Evolutionary conservation across 2,797 vertebrate genomes (phyloP).

Genomic region (Lagorchestes hirsutus): DNA sequence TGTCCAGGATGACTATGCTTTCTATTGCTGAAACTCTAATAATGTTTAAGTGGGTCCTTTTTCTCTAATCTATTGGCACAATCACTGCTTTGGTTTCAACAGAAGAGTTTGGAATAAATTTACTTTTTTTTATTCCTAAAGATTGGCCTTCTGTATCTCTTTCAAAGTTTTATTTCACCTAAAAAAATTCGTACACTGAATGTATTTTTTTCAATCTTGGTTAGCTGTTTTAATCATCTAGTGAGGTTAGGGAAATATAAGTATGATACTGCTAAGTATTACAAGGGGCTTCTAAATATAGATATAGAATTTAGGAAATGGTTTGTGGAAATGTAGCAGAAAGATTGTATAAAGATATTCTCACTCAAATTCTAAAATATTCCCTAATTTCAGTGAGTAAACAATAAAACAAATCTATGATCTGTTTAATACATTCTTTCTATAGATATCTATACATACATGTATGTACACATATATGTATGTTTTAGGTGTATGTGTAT

Average conservation of each 20-base stretch:
- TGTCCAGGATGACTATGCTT: not conserved
- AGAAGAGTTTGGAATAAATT: not conserved
- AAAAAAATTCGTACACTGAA: not conserved
- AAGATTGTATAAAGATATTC: not conserved
- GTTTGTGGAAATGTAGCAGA: constrained; percentile 1
- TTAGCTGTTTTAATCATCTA: not conserved
- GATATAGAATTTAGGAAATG: constrained; percentile 1
- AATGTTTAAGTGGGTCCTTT: not conserved
- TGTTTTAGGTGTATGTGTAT: not conserved
- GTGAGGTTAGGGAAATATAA: not conserved
- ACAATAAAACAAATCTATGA: not conserved
- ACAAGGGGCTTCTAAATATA: not conserved
- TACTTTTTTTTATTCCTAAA: not conserved
- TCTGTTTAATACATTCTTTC: constrained; percentile 4
- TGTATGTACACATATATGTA: not conserved
- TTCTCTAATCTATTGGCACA: constrained; percentile 2
- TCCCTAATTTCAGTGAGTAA: not conserved
- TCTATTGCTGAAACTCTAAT: constrained; percentile 11
- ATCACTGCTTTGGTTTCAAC: not conserved
- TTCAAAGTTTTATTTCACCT: constrained; percentile 13
- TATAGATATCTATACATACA: not conserved
- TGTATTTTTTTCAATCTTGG: not conserved
- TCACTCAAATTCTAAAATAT: not conserved
- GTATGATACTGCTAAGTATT: constrained; percentile 20
- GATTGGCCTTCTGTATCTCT: not conserved